Evolutionary conservation across 2,888 invertebrate species (phyloP), one percentile per base, ranked within the genome.

Genomic region (Pyrgus malvae): DNA sequence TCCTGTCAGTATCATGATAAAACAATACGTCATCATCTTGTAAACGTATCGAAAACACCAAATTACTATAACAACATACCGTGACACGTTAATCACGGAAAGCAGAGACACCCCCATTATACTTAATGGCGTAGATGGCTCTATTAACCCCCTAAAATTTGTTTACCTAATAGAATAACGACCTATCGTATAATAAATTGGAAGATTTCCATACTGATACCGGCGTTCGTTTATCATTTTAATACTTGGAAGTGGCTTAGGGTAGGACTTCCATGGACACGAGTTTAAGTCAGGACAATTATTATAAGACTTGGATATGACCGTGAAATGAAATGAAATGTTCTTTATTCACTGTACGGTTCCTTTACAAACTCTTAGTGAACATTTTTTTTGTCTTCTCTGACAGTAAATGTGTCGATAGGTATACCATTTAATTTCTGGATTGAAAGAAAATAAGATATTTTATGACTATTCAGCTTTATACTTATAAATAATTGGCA

Each of bases 151-250:
- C 78, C 75, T 66, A 72, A 78, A 76, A 75, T 81, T 75, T 89
- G 87, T 90, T 89, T 87, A 81, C 85, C 75, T 88, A 90, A 89
- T 90, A 89, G 87, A 84, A 88, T 89, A 89, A 89, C 83, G 81
- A 86, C 83, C 78, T 82, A 82, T 86, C 81, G 76, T 87, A 84
- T 87, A 88, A 87, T 89, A 90, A 89, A 90, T 88, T 88, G 86
- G 84, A 70, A 89, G 89, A 89, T 90, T 88, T 88, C 83, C 86
- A 83, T 89, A 82, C 77, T 78, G 89, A 90, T 89, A 89, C 78
- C 76, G 67, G 67, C n/a, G 64, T 57, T 66, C 78, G 80, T 85
- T 84, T 85, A 85, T 89, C 86, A 88, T 89, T 89, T 86, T 89
- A 90, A 89, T 89, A 85, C 86, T 72, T 66, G 68, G 78, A 77